Evolutionary conservation across 2,113 vertebrate genomes (phyloP).

Genomic region (Piliocolobus tephrosceles): DNA sequence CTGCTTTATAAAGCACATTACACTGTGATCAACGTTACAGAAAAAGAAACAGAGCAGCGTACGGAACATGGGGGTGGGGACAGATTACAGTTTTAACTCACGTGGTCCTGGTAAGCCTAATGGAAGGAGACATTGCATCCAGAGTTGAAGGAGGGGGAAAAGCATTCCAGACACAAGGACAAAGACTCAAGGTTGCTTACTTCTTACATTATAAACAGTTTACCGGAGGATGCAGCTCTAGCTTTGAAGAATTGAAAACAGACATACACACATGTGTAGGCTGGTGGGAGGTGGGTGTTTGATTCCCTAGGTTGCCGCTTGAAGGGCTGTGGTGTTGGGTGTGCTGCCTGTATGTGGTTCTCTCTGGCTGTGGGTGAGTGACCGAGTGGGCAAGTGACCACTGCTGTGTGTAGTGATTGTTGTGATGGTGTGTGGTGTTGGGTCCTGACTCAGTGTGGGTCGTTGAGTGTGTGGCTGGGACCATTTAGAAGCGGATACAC

Average conservation of each 20-base stretch:
- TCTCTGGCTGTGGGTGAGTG: background rate
- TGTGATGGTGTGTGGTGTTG: background rate
- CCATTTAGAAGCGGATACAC: no score
- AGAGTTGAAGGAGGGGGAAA: background rate
- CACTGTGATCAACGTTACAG: background rate
- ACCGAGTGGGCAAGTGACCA: background rate
- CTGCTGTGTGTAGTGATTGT: background rate
- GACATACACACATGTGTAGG: fast-evolving
- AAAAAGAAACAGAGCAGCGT: background rate
- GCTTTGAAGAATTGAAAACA: background rate
- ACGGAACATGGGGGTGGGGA: background rate
- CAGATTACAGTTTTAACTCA: background rate
- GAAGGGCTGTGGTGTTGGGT: fast-evolving
- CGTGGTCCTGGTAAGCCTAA: background rate
- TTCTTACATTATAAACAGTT: background rate
- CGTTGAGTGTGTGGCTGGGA: background rate
- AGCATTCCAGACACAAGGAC: background rate
- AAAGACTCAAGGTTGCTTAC: background rate
- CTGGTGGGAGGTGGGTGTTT: fast-evolving
- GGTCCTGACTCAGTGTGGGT: background rate
- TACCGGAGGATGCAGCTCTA: background rate
- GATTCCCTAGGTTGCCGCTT: fast-evolving
- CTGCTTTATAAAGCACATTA: background rate
- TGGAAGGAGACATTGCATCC: background rate
- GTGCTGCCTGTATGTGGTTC: fast-evolving